Conservation (phyloP, 2,797 vertebrate genomes). For the Zonotrichia albicollis region DNA sequence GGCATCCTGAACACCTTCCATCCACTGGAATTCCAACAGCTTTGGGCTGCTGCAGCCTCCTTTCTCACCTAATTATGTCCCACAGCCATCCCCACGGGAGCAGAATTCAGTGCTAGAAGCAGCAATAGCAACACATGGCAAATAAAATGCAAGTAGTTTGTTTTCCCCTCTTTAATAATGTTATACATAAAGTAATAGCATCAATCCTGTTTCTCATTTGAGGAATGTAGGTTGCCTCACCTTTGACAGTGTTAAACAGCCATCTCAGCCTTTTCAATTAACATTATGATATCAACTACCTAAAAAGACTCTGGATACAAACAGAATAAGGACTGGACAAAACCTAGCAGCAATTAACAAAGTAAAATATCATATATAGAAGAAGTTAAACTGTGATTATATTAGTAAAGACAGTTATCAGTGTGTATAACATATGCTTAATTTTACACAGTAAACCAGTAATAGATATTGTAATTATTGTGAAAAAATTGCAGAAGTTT, state of each 20-base stretch:
- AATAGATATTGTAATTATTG: not conserved
- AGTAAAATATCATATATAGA: not conserved
- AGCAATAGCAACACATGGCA: fast-evolving
- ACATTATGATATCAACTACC: not conserved
- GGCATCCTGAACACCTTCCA: not conserved
- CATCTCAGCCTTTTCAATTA: not conserved
- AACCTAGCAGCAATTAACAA: not conserved
- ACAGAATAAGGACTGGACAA: not conserved
- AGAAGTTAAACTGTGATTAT: not conserved
- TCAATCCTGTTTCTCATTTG: not conserved
- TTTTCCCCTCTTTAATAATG: not conserved
- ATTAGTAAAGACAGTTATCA: not conserved
- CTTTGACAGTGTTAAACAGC: not conserved
- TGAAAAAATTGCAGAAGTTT: not conserved
- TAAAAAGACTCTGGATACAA: not conserved
- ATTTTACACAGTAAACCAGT: not conserved
- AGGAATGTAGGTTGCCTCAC: not conserved
- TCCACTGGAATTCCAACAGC: fast-evolving
- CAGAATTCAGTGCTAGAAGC: not conserved
- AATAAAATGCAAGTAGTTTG: not conserved
- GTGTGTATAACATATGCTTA: not conserved
- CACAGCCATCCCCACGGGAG: fast-evolving
- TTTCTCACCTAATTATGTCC: fast-evolving
- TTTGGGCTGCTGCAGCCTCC: not conserved
- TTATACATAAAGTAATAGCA: not conserved